A percentile compares a stretch with the other conserved stretches of the same genome.
Evolutionary conservation across 2,113 vertebrate genomes (phyloP).

Genomic region (Ptilorrhoa leucosticta): DNA sequence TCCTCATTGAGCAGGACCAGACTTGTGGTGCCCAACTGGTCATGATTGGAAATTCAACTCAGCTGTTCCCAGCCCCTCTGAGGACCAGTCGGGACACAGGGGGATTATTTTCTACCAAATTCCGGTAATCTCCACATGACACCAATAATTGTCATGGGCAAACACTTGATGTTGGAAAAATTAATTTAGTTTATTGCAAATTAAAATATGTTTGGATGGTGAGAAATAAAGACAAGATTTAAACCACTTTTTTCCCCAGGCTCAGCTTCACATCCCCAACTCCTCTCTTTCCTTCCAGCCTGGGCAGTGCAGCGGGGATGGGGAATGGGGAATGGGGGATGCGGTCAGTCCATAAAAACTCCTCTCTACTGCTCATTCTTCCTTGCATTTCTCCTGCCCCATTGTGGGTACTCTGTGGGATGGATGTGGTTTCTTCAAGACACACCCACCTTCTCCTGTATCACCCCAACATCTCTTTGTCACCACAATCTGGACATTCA

Average conservation of each 20-base stretch:
- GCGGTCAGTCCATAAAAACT: neutral
- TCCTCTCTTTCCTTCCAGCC: neutral
- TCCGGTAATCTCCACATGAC: neutral
- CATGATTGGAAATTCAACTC: neutral
- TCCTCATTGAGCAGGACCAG: neutral
- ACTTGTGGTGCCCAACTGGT: neutral
- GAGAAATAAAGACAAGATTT: neutral
- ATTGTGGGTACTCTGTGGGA: neutral
- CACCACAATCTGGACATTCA: neutral
- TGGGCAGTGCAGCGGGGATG: neutral
- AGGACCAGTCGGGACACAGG: neutral
- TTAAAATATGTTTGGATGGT: neutral
- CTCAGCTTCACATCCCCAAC: neutral
- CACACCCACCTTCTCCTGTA: neutral
- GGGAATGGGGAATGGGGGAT: neutral
- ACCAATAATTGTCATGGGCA: neutral
- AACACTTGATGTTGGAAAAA: neutral
- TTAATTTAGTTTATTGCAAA: neutral
- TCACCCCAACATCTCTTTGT: neutral
- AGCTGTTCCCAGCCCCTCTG: neutral
- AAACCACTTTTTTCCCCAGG: neutral
- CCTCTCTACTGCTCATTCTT: neutral
- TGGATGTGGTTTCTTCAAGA: neutral
- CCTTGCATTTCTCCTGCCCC: neutral
- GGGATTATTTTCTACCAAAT: neutral